Conservation (phyloP, 2,113 vertebrate species). For the Psilopogon haemacephalus region DNA sequence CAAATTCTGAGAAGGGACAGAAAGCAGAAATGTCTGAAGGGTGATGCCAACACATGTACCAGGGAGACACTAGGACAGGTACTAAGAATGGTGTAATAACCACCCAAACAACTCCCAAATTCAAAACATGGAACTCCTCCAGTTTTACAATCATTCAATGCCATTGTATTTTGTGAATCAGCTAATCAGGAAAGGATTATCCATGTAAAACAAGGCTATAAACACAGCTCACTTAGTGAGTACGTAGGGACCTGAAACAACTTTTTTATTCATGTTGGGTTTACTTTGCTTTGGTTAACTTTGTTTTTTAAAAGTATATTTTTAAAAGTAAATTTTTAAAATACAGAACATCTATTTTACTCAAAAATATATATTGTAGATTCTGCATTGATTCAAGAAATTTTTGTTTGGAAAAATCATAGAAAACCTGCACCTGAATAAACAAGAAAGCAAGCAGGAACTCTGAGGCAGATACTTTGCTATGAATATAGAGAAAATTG, state of each 20-base stretch:
- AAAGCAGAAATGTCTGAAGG: not conserved
- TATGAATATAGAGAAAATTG: constrained; percentile 40
- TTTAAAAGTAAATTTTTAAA: not conserved
- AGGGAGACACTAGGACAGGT: not conserved
- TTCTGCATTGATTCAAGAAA: not conserved
- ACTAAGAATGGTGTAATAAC: fast-evolving
- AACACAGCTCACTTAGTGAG: not conserved
- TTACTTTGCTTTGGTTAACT: not conserved
- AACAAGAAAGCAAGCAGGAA: not conserved
- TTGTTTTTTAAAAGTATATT: not conserved
- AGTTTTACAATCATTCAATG: not conserved
- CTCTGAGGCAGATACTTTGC: not conserved
- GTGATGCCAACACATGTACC: fast-evolving
- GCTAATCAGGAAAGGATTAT: not conserved
- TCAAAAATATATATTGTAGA: not conserved
- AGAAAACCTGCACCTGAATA: not conserved
- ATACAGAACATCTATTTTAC: not conserved
- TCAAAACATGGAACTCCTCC: not conserved
- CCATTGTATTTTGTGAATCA: not conserved
- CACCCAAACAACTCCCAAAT: too few relatives aligned
- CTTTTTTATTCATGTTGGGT: fast-evolving
- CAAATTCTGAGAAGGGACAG: not conserved
- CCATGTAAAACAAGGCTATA: not conserved
- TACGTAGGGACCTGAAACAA: not conserved
- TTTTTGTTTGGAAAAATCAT: not conserved